phyloP scores from a whole-genome alignment of 1,140 invertebrate genomes.

The Manduca sexta region DNA sequence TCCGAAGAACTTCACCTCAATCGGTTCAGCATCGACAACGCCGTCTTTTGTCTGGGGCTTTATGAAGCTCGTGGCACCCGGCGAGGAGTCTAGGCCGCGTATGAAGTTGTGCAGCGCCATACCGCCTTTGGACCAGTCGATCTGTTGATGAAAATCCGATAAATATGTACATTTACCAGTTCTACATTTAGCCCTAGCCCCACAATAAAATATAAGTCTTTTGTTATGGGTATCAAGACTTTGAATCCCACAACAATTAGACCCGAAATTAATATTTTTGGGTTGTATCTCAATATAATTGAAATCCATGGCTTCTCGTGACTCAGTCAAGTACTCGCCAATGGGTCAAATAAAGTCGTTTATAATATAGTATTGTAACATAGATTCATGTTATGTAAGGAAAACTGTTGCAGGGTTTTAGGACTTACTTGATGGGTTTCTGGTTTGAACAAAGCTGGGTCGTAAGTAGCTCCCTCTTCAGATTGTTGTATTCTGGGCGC shows the following conservation, averaged over 20 bases:
- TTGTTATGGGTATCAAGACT: too few species aligned
- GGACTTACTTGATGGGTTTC: constrained; percentile 78
- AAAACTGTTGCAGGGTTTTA: too few species aligned
- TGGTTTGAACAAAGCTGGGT: constrained; percentile 90
- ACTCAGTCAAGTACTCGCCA: too few species aligned
- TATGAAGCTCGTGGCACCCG: constrained; percentile 88
- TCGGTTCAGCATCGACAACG: constrained; percentile 41
- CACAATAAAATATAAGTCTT: too few species aligned
- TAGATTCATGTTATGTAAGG: too few species aligned
- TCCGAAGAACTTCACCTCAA: constrained; percentile 84
- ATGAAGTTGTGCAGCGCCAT: constrained; percentile 93
- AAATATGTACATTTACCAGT: not conserved
- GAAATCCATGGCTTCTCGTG: too few species aligned
- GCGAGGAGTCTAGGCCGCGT: constrained; percentile 92
- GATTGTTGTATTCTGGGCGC: constrained; percentile 88
- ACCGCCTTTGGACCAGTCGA: constrained; percentile 83
- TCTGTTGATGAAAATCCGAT: constrained; percentile 56
- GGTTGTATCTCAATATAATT: too few species aligned
- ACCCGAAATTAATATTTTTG: too few species aligned
- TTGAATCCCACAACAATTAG: too few species aligned
- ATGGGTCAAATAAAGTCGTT: too few species aligned
- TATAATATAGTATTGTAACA: too few species aligned
- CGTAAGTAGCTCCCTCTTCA: constrained; percentile 92
- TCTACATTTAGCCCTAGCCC: too few species aligned
- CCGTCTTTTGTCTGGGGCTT: constrained; percentile 69